These are phyloP conservation scores for Macrosoma leucophasiata DNA, from an alignment of 2,888 invertebrate genomes.

Conservation along the genomic window DNA sequence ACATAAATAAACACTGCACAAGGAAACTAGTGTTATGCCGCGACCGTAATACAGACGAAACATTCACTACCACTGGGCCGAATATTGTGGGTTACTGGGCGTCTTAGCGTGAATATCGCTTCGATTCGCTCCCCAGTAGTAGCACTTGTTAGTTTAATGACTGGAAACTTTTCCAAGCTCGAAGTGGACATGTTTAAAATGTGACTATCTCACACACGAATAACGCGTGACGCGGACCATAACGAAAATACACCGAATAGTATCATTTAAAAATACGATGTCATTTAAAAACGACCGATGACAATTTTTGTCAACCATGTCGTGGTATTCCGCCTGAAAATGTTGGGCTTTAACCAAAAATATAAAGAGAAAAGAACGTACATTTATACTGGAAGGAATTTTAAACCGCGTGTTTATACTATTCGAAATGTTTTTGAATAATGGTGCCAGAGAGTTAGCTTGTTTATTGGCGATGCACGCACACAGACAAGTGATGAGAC, in stretches of 20 bases:
- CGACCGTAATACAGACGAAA: conserved; percentile 74
- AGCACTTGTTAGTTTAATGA: conserved; percentile 2
- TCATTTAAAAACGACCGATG: conserved; percentile 19
- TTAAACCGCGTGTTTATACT: no score
- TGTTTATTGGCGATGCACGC: conserved; percentile 36
- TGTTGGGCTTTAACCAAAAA: no score
- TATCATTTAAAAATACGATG: conserved; percentile 21
- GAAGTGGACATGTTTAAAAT: no score
- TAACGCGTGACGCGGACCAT: no score
- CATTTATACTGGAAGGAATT: no score
- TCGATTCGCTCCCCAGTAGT: conserved; percentile 25
- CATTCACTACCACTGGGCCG: conserved; percentile 72
- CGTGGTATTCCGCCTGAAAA: no score
- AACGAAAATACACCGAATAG: no score
- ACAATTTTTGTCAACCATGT: conserved; percentile 20
- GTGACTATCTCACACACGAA: no score
- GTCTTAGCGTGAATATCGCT: conserved; percentile 33
- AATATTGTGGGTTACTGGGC: conserved; percentile 73
- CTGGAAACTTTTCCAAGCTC: no score
- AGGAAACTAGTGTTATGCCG: conserved; percentile 75
- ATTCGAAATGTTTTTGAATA: conserved; percentile 16
- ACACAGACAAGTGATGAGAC: conserved; percentile 13
- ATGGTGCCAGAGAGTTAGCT: conserved; percentile 20
- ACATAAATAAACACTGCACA: conserved; percentile 74
- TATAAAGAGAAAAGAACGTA: no score